Evolutionary conservation across 2,113 vertebrate species (phyloP).

Genomic region (Myanophis thanlyinensis): DNA sequence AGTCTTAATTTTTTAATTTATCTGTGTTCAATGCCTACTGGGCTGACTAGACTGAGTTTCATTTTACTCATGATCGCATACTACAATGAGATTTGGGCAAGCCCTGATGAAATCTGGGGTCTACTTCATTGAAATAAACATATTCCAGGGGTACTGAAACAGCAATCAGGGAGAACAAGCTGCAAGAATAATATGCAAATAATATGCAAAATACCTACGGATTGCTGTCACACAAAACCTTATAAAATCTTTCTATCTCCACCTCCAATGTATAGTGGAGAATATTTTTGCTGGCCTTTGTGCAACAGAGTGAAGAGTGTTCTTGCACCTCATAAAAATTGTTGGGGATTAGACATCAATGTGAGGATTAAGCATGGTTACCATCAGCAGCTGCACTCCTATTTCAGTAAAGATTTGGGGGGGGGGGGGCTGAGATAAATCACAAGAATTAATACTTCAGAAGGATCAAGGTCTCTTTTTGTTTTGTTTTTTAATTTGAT

Average conservation of each 20-base stretch:
- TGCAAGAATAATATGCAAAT: not conserved
- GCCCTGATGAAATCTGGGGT: not conserved
- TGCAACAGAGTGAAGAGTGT: not conserved
- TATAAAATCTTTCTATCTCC: not conserved
- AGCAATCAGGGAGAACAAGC: not conserved
- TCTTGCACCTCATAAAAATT: slow-evolving; percentile 30
- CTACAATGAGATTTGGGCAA: not conserved
- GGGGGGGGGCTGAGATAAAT: not conserved
- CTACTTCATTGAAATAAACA: not conserved
- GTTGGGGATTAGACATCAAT: slow-evolving; percentile 25
- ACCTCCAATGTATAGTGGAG: not conserved
- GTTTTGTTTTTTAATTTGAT: not conserved
- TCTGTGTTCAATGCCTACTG: not conserved
- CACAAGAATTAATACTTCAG: not conserved
- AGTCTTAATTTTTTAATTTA: not conserved
- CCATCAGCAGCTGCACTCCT: not conserved
- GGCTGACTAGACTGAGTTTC: not conserved
- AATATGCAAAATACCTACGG: not conserved
- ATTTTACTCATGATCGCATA: not conserved
- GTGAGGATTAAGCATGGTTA: slow-evolving; percentile 23
- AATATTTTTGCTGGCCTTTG: slow-evolving; percentile 3
- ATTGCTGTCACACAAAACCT: not conserved
- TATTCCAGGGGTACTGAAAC: not conserved
- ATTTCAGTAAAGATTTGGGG: not conserved
- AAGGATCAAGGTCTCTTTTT: not conserved